Evolutionary conservation across 1,140 invertebrate genomes (phyloP), one percentile per base, ranked within the genome.

Genomic region (Procambarus virginalis): DNA sequence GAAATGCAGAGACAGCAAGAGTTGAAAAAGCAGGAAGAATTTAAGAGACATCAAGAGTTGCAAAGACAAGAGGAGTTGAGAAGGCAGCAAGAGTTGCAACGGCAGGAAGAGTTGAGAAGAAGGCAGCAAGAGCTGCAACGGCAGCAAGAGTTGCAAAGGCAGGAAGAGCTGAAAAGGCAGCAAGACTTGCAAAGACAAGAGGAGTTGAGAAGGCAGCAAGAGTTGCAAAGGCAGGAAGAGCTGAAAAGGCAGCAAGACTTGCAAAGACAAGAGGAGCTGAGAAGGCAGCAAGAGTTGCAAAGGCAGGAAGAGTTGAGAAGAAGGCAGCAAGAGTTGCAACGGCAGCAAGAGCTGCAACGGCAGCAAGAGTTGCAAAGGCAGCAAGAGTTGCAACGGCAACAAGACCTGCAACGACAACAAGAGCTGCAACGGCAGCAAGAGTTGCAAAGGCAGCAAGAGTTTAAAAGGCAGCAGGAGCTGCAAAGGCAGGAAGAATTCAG

Each of bases 1-100:
- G 84, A 86, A 51, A 2, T 87, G 17, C 64, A 83, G 49, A 83
- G 75, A 76, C 84, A 91, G 64, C 46, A 91, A 45, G 68, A 88
- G 68, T 9, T 78, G 22, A 20, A 68, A 51, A 88, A 51, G 55
- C 86, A 91, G 49, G 34, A 88, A 22, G 84, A 86, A 51, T 2
- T 87, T 6, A 58, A 83, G 64, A 83, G 75, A 76, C 84, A 91
- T 48, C 46, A 91, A 45, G 68, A 73, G 22, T 6, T 81, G 4
- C 20, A 75, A 45, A 68, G 17, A 70, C 85, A 79, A 9, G 6
- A 86, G 68, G 85, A 86, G 49, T 0, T 49, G 83, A 12, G 6
- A 77, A 68, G 85, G 84, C 76, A 80, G 58, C 2, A 73, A 75
- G 79, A 73, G 22, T 4, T 81, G 4, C 20, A 75, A 34, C 46